phyloP scores from a whole-genome alignment of 53 echinoderm and acorn worm species.

The Astropecten irregularis region DNA sequence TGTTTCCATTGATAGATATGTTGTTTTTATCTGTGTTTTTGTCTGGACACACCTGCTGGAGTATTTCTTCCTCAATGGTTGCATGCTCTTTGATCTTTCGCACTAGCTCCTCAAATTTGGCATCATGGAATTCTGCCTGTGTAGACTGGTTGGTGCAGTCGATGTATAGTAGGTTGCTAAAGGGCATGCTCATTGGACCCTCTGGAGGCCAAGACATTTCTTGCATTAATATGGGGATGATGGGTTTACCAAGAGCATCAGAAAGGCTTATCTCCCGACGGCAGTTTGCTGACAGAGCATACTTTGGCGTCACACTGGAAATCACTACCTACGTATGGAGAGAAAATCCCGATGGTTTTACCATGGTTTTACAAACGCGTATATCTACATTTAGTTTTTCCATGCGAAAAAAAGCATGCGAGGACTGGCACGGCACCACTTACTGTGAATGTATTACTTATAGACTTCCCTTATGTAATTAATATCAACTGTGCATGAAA shows the following conservation, averaged over 20 bases:
- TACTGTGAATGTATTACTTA: too few species aligned
- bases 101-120: constrained; percentile 85
- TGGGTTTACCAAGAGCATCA: constrained; percentile 91
- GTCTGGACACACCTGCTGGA: neutral
- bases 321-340: constrained; percentile 72
- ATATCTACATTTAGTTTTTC: too few species aligned
- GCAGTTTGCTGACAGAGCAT: constrained; percentile 95
- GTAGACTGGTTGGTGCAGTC: constrained; percentile 80
- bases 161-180: constrained; percentile 88
- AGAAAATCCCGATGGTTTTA: too few species aligned
- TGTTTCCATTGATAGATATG: too few species aligned
- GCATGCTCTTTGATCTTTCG: constrained; percentile 74
- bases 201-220: constrained; percentile 92
- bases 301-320: constrained; percentile 93
- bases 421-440: neutral
- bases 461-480: too few species aligned
- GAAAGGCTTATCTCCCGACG: constrained; percentile 92
- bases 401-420: too few species aligned
- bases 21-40: neutral
- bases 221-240: constrained; percentile 82
- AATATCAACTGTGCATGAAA: too few species aligned
- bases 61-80: neutral
- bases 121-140: constrained; percentile 70
- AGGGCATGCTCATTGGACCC: constrained; percentile 98
- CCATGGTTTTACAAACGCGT: too few species aligned